Evolutionary conservation across 2,113 vertebrate genomes (phyloP), one percentile per base, ranked within the genome.

Genomic region (Calypte anna): DNA sequence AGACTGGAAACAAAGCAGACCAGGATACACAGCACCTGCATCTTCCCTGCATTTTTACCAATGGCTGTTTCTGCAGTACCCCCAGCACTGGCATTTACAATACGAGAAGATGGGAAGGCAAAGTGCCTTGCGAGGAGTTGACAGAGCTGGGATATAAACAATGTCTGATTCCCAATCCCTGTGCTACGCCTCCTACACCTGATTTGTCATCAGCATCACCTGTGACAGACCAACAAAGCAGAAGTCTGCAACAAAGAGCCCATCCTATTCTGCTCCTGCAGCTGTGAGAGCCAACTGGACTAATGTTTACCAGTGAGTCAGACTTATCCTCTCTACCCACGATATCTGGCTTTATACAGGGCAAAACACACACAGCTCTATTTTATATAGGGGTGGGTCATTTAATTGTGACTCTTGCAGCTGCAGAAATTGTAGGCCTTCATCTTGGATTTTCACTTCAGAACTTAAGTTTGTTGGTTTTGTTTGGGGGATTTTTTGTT

Each of bases 291-390:
- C 53, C 78, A 79, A 94, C 44, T 93, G 94, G 94, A 91, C 93
- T 88, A 53, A 86, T 88, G 87, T 82, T 95, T 62, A 78, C 62
- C 86, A 90, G 50, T 81, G 90, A 96, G 85, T 97, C 94, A 96
- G 80, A 84, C 58, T 40, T 50, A 74, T 86, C 79, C 82, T 83
- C 59, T 95, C 86, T 91, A 43, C 86, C 79, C 88, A 95, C 6
- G 0, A 4, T 63, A 93, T 88, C 57, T 90, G 90, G 61, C 88
- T 81, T 72, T 27, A 53, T 17, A 61, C 25, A 81, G 44, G n/a
- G 70, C 53, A 83, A 86, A 87, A 61, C 53, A 58, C 58, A 73
- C 70, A 67, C 24, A 69, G 48, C 62, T 64, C 82, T 33, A 50
- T 63, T 61, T 53, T 67, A 82, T 63, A 64, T 0, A 72, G 67